phyloP scores from a whole-genome alignment of 1,140 invertebrate species.

The Drosophila melanica region DNA sequence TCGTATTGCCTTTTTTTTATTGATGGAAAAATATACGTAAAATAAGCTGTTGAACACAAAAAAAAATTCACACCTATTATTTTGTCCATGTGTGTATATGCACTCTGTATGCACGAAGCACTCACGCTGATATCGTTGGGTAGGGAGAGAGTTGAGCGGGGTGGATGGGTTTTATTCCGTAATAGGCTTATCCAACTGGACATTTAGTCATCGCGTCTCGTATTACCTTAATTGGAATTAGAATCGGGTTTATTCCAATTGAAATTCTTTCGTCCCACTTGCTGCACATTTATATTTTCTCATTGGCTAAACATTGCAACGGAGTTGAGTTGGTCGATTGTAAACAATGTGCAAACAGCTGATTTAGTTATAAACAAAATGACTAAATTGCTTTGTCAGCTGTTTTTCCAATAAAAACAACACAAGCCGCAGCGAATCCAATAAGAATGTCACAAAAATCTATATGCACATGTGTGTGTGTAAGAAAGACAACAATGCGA shows the following conservation, averaged over 20 bases:
- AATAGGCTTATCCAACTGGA: constrained; percentile 20
- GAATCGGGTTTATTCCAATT: constrained; percentile 9
- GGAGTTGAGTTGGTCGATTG: constrained; percentile 17
- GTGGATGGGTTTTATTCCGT: constrained; percentile 9
- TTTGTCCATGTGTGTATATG: too few species aligned
- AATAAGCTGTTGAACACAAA: too few species aligned
- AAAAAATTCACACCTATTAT: too few species aligned
- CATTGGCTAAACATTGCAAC: constrained; percentile 8
- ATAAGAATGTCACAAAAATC: constrained; percentile 61
- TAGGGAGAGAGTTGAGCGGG: not conserved
- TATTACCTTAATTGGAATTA: constrained; percentile 40
- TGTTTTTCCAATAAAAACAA: constrained; percentile 47
- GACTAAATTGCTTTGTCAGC: constrained; percentile 59
- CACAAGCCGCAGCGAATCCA: constrained; percentile 27
- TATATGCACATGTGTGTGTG: constrained; percentile 28
- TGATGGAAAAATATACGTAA: too few species aligned
- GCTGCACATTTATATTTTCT: constrained; percentile 1
- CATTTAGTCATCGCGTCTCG: constrained; percentile 33
- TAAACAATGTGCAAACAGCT: constrained; percentile 45
- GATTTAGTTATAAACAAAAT: constrained; percentile 56
- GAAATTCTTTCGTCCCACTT: constrained; percentile 16
- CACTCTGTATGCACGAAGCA: not conserved
- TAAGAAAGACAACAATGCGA: constrained; percentile 41
- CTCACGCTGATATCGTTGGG: not conserved
- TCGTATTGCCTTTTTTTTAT: too few species aligned